Evolutionary conservation across 1,140 invertebrate genomes (phyloP).

Genomic region (Hycleus cichorii): DNA sequence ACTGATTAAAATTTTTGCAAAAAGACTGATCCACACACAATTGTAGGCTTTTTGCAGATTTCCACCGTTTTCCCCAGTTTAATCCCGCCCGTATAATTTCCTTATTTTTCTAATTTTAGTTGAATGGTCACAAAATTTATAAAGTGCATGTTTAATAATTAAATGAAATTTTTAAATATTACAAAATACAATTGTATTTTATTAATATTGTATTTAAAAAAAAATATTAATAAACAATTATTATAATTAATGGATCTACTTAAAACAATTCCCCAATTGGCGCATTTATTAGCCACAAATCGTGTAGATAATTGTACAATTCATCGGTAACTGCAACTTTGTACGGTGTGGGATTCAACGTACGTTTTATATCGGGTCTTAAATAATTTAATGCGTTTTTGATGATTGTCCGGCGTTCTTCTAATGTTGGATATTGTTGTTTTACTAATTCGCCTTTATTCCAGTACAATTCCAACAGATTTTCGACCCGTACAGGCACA

Average conservation of each 20-base stretch:
- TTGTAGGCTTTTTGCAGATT: no score
- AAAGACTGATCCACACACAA: no score
- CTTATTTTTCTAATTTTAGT: no score
- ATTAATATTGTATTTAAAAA: no score
- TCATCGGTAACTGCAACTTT: conserved; percentile 95
- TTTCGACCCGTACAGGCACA: conserved; percentile 73
- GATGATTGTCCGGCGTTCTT: conserved; percentile 72
- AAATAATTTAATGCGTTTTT: conserved; percentile 72
- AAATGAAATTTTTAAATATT: no score
- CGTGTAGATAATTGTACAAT: conserved; percentile 91
- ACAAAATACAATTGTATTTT: no score
- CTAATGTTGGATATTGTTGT: conserved; percentile 60
- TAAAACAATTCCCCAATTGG: conserved; percentile 94
- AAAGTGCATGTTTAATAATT: no score
- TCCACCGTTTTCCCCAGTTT: no score
- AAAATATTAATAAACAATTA: no score
- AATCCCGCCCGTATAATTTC: no score
- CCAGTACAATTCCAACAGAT: conserved; percentile 74
- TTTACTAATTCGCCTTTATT: conserved; percentile 63
- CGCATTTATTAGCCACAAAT: conserved; percentile 94
- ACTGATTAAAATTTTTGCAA: no score
- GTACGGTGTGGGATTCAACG: conserved; percentile 95
- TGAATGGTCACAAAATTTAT: no score
- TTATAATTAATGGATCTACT: not conserved
- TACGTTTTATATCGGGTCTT: conserved; percentile 88